phyloP scores from a whole-genome alignment of 2,888 invertebrate species.

The Phengaris alcon region DNA sequence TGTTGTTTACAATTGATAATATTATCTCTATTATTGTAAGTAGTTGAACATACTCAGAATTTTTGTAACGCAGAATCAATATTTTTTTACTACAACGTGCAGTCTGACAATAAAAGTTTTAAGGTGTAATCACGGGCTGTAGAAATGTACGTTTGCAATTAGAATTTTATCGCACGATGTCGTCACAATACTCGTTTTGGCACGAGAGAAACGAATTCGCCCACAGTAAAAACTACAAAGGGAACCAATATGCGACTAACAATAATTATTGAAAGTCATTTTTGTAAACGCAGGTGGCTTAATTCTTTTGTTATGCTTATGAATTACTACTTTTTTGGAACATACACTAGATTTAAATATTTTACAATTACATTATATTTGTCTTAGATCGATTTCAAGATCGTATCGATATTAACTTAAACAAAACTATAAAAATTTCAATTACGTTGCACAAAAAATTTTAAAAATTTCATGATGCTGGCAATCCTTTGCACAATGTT shows the following conservation, averaged over 20 bases:
- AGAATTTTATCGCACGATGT: slow-evolving; percentile 54
- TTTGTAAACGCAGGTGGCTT: slow-evolving; percentile 11
- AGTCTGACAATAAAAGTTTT: slow-evolving; percentile 1
- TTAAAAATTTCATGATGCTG: no score
- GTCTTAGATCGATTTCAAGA: no score
- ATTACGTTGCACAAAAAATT: no score
- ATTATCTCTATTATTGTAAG: neutral
- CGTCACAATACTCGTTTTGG: slow-evolving; percentile 39
- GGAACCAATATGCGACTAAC: slow-evolving; percentile 12
- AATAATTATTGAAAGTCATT: slow-evolving; percentile 6
- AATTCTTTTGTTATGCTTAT: neutral
- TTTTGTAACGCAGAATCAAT: no score
- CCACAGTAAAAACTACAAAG: slow-evolving; percentile 24
- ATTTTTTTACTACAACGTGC: neutral
- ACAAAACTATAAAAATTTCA: no score
- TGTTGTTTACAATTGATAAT: neutral
- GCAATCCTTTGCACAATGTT: no score
- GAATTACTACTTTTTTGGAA: neutral
- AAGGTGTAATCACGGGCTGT: slow-evolving; percentile 12
- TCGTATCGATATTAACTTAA: no score
- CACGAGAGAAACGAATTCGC: slow-evolving; percentile 30
- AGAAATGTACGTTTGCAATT: slow-evolving; percentile 52
- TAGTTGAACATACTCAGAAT: no score
- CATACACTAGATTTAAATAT: neutral
- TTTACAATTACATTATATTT: no score